Percentiles rank a stretch among this genome's conserved stretches.
Evolutionary conservation across 2,113 vertebrate species (phyloP).

Genomic region (Rhynchomys soricoides): DNA sequence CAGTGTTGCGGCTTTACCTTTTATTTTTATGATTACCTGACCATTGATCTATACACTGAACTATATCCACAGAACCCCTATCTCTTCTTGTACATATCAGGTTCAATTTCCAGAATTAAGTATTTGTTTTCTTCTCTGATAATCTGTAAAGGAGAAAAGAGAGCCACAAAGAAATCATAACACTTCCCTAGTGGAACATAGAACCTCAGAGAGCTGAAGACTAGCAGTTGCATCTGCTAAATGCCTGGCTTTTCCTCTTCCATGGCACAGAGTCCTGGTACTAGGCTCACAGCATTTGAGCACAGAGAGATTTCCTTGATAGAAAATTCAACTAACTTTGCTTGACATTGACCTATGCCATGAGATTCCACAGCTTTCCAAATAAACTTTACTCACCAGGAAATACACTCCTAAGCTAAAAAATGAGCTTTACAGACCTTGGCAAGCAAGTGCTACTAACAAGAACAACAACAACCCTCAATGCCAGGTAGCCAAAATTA

Average conservation of each 20-base stretch:
- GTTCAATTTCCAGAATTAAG: neutral
- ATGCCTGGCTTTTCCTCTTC: neutral
- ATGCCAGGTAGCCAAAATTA: neutral
- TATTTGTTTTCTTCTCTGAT: neutral
- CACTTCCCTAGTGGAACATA: neutral
- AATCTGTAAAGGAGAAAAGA: neutral
- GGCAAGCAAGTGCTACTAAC: neutral
- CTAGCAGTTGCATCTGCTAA: neutral
- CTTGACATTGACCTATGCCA: neutral
- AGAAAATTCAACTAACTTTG: neutral
- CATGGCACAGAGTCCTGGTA: neutral
- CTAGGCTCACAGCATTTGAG: no score
- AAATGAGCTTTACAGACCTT: neutral
- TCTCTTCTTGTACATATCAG: neutral
- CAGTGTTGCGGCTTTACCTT: no score
- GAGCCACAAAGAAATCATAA: neutral
- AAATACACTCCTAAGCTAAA: slow-evolving; percentile 6
- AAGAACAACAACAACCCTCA: neutral
- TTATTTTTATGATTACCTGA: no score
- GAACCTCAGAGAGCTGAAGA: no score
- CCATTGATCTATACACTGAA: no score
- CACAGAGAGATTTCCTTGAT: neutral
- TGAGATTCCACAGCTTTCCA: neutral
- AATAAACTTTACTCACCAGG: neutral
- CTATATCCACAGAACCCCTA: no score